Evolutionary conservation across 2,888 invertebrate genomes (phyloP), one percentile per base, ranked within the genome.

Genomic region (Agrochola circellaris): DNA sequence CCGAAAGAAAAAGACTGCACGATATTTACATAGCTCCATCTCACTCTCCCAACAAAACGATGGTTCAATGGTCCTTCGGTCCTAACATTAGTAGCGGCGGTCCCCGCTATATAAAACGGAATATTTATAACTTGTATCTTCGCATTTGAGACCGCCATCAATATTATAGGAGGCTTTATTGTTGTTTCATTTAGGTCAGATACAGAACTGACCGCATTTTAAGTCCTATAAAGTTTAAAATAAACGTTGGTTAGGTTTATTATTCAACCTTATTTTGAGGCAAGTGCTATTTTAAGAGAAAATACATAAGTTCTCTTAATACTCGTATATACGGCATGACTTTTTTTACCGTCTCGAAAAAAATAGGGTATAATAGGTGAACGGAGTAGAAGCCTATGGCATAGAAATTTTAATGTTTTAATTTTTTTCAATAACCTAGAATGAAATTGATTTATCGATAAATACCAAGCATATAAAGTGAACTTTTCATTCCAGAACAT

Each of bases 81-180:
- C 67, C 60, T 23, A 66, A 58, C 45, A 45, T 83, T 71, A 67
- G 64, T 68, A 56, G 62, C 48, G 23, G 15, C 2, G 58, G 58
- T 60, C 60, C 38, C 20, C 9, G 26, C 66, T 45, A 38, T 75
- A 76, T 77, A 77, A 75, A 82, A 85, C 34, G 34, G 54, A 69
- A 81, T 81, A 85, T 81, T 81, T 80, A 84, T 83, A 81, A 38
- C 69, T 66, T 34, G 45, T 71, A 60, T 67, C 64, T 67, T 73
- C 60, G 26, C 56, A 64, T 75, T 85, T 70, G 85, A 72, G 56
- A 56, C 82, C 62, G 69, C 67, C 66, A 82, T 84, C 73, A 82
- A 77, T 82, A 75, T 73, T 67, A 67, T 45, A 62, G 66, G 20
- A 61, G 56, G 56, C 34, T 68, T 72, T 82, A 73, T 45, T 71